Evolutionary conservation across 2,888 invertebrate species (phyloP).

Genomic region (Hypselothyrea guttata): DNA sequence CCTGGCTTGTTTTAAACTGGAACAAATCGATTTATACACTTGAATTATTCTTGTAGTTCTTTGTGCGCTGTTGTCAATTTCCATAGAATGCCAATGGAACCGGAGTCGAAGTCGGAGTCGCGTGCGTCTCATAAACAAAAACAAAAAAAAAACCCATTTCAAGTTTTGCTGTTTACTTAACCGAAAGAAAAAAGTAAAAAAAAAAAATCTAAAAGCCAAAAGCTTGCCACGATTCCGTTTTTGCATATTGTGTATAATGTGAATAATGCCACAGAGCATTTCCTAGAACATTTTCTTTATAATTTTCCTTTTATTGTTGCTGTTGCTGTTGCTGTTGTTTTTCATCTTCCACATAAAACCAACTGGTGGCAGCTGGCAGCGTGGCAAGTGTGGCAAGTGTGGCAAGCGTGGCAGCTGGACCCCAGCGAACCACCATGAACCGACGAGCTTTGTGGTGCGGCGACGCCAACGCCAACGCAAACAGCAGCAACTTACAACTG

Average conservation of each 20-base stretch:
- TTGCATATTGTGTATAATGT: constrained; percentile 11
- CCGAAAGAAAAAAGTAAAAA: constrained; percentile 11
- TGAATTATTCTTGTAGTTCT: too few species aligned
- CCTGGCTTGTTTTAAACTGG: too few species aligned
- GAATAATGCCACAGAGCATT: constrained; percentile 38
- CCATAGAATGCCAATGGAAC: constrained; percentile 30
- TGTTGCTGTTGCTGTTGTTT: constrained; percentile 1
- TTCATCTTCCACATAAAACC: too few species aligned
- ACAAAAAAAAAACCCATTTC: background rate
- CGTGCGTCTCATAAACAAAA: constrained; percentile 25
- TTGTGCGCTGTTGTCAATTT: constrained; percentile 5
- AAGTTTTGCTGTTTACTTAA: constrained; percentile 31
- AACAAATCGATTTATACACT: constrained; percentile 1
- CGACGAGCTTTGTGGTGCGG: constrained; percentile 24
- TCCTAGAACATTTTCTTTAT: constrained; percentile 51
- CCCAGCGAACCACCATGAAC: constrained; percentile 23
- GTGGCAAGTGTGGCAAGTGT: constrained; percentile 2
- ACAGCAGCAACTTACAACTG: constrained; percentile 2
- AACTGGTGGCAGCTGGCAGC: constrained; percentile 33
- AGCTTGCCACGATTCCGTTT: constrained; percentile 38
- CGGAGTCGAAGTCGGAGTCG: constrained; percentile 19
- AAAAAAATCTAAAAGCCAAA: constrained; percentile 4
- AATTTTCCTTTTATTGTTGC: background rate
- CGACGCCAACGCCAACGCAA: constrained; percentile 10
- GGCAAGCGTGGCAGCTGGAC: constrained; percentile 19